phyloP scores from a whole-genome alignment of 1,140 invertebrate genomes.

The Druon quercuslanigerum region DNA sequence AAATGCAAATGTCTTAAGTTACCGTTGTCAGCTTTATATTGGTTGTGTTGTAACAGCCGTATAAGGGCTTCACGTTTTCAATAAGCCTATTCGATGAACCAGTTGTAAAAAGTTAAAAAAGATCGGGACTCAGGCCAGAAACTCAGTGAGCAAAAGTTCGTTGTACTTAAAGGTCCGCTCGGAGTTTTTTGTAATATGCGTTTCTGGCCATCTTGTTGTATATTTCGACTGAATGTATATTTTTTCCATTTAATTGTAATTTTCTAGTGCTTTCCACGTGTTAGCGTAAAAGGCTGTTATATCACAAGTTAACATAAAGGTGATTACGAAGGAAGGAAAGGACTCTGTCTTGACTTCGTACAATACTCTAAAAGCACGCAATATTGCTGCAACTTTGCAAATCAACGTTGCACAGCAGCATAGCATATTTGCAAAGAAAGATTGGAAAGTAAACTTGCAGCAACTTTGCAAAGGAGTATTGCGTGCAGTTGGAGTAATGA shows the following conservation, averaged over 20 bases:
- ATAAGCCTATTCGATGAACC: neutral
- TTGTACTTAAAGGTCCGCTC: neutral
- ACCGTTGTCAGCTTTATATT: constrained; percentile 56
- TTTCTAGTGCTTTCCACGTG: constrained; percentile 45
- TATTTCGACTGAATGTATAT: constrained; percentile 38
- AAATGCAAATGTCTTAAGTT: constrained; percentile 30
- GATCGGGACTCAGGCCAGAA: neutral
- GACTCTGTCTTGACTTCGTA: neutral
- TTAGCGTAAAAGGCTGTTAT: constrained; percentile 61
- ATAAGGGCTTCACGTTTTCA: neutral
- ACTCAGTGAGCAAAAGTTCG: neutral
- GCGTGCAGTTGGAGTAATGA: neutral
- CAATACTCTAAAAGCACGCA: constrained; percentile 33
- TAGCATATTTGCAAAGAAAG: too few species aligned
- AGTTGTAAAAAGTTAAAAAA: neutral
- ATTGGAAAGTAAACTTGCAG: constrained; percentile 3
- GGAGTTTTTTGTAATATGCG: neutral
- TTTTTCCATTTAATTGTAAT: constrained; percentile 35
- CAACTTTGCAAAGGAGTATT: neutral
- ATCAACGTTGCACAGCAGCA: too few species aligned
- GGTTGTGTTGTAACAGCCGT: constrained; percentile 66
- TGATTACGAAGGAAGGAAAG: constrained; percentile 36
- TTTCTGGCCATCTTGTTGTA: neutral
- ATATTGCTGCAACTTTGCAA: neutral
- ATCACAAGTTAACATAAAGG: constrained; percentile 60